phyloP scores from a whole-genome alignment of 2,888 invertebrate genomes.

The Eudasyphora cyanicolor region DNA sequence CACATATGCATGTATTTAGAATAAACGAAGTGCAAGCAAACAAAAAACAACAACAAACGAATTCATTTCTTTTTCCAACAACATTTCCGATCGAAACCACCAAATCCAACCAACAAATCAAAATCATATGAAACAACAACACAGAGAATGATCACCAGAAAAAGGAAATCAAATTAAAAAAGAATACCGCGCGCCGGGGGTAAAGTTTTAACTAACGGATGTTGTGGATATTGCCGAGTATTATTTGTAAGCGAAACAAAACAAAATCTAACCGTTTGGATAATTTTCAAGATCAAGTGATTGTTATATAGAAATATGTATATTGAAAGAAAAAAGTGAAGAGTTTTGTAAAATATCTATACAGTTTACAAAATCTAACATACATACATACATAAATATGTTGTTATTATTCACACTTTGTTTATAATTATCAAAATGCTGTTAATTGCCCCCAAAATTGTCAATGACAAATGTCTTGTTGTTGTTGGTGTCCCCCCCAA shows the following conservation, averaged over 20 bases:
- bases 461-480: too few relatives aligned
- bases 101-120: conserved; percentile 8
- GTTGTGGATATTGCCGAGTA: background rate
- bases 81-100: conserved; percentile 22
- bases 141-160: background rate
- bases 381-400: too few relatives aligned
- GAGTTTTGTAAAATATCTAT: background rate
- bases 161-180: background rate
- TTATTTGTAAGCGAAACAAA: background rate
- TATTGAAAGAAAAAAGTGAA: background rate
- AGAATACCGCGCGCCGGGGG: conserved; percentile 28
- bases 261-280: background rate
- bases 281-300: background rate
- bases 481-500: background rate
- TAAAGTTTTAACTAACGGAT: conserved; percentile 10
- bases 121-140: background rate
- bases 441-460: background rate
- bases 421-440: background rate
- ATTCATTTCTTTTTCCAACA: background rate
- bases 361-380: background rate
- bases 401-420: too few relatives aligned
- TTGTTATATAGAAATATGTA: background rate
- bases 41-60: background rate
- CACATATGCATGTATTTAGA: background rate
- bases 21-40: background rate